Conservation (phyloP, 2,888 invertebrate genomes). For the Halictus ligatus region DNA sequence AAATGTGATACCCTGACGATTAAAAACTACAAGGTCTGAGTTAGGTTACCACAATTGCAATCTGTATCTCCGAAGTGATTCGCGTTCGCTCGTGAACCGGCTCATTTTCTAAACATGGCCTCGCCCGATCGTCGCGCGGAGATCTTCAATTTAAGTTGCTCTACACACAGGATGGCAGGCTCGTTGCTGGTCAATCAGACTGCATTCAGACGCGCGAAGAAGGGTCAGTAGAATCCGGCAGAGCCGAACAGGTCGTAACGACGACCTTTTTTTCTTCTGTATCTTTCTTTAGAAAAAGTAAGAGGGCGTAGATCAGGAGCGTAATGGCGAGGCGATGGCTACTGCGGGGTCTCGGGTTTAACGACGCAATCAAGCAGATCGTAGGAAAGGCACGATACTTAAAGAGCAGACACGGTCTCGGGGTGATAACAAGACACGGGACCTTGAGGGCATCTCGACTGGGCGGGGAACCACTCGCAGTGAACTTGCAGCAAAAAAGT, state of each 20-base stretch:
- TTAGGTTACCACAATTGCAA: too few species aligned
- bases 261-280: neutral
- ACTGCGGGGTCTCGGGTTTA: slow-evolving; percentile 38
- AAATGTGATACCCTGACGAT: too few species aligned
- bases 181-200: neutral
- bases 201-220: neutral
- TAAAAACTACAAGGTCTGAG: too few species aligned
- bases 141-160: neutral
- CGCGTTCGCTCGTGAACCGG: neutral
- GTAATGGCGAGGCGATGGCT: slow-evolving; percentile 24
- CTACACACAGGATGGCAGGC: neutral
- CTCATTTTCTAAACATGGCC: neutral
- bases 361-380: slow-evolving; percentile 64
- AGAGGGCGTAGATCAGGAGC: slow-evolving; percentile 8
- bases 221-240: neutral
- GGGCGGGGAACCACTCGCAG: slow-evolving; percentile 50
- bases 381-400: slow-evolving; percentile 59
- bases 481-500: slow-evolving; percentile 52
- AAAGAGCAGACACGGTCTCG: slow-evolving; percentile 52
- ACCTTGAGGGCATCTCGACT: slow-evolving; percentile 62
- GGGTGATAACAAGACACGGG: slow-evolving; percentile 63
- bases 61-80: too few species aligned
- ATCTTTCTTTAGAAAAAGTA: neutral
- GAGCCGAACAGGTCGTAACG: neutral
- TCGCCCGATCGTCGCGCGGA: too few species aligned